A percentile compares a stretch with the other conserved stretches of the same genome.
These are phyloP conservation scores for Falco columbarius DNA, from an alignment of 2,797 vertebrate genomes.

Conservation along the genomic window DNA sequence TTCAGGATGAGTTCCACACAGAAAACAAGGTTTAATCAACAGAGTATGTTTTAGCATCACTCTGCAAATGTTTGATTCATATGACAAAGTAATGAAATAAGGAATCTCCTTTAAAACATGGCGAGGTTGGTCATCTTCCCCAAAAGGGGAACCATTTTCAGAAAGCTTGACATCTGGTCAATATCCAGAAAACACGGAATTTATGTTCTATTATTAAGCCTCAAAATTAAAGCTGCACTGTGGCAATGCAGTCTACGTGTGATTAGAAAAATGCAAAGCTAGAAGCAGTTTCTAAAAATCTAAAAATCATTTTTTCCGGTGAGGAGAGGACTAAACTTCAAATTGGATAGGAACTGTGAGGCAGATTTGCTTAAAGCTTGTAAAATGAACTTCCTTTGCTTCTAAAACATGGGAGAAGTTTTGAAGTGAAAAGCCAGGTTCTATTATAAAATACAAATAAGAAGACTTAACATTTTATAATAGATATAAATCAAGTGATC, in stretches of 20 bases:
- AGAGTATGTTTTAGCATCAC: not conserved
- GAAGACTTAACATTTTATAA: not conserved
- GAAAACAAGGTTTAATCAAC: not conserved
- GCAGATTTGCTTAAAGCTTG: not conserved
- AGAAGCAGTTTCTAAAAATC: not conserved
- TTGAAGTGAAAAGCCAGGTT: not conserved
- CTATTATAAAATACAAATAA: not conserved
- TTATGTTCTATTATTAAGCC: not conserved
- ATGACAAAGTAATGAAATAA: not conserved
- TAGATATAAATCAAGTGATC: not conserved
- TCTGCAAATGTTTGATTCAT: not conserved
- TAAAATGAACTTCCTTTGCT: not conserved
- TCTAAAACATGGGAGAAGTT: not conserved
- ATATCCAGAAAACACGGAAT: fast-evolving
- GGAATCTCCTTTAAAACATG: not conserved
- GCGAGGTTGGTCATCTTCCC: not conserved
- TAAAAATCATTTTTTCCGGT: not conserved
- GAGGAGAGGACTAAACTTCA: not conserved
- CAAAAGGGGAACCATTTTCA: not conserved
- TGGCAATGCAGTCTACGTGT: not conserved
- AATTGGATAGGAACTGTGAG: not conserved
- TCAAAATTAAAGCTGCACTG: not conserved
- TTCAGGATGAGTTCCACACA: not conserved
- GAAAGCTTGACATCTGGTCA: not conserved
- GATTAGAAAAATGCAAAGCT: not conserved